Percentiles rank a stretch among this genome's conserved stretches.
phyloP scores from a whole-genome alignment of 2,113 vertebrate genomes.

The Serinus canaria region DNA sequence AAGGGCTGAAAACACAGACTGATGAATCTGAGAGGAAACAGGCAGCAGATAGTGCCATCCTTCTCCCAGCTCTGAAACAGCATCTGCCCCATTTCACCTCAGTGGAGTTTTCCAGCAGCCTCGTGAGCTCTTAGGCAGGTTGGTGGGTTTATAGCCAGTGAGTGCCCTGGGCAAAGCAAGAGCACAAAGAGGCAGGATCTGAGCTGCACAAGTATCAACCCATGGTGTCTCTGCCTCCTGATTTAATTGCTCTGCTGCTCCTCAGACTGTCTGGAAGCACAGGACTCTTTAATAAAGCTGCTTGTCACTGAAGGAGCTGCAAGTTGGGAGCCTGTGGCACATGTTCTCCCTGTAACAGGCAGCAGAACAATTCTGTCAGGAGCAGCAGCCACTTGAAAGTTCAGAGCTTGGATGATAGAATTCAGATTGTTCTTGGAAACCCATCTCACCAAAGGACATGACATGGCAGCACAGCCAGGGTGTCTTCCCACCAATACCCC shows the following conservation, averaged over 20 bases:
- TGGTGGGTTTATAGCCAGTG: neutral
- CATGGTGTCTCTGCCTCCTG: neutral
- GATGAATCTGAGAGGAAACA: neutral
- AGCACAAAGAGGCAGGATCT: neutral
- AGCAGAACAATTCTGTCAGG: neutral
- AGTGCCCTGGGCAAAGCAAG: neutral
- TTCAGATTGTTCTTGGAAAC: slow-evolving; percentile 1
- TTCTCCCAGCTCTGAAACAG: neutral
- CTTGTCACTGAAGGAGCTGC: neutral
- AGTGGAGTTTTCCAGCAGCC: neutral
- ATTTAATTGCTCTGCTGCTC: neutral
- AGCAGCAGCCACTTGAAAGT: neutral
- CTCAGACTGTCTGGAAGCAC: neutral
- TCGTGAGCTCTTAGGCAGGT: neutral
- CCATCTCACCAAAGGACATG: neutral
- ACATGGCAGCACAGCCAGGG: neutral
- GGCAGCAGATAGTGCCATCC: neutral
- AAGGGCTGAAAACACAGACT: neutral
- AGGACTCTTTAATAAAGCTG: neutral
- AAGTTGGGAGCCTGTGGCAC: neutral
- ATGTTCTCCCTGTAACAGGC: neutral
- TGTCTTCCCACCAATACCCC: neutral
- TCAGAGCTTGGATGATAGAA: neutral
- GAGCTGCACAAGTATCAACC: neutral
- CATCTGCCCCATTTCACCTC: neutral